Evolutionary conservation across 2,113 vertebrate species (phyloP), one percentile per base, ranked within the genome.

Genomic region (Jacana jacana): DNA sequence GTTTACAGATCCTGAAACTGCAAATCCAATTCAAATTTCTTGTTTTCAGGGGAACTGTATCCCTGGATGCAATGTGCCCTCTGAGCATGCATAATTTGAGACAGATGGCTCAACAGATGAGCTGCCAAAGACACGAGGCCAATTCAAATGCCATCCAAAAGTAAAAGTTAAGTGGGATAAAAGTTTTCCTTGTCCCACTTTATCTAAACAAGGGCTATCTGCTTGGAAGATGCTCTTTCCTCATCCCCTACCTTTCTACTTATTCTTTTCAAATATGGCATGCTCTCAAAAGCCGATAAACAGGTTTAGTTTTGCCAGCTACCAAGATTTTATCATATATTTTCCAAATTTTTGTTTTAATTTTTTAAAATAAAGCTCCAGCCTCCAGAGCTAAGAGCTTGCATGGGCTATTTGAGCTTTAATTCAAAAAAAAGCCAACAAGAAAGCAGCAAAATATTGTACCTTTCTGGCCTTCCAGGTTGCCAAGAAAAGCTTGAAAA

Each of bases 91-190:
- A 91, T 86, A 96, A 95, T 90, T 78, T 86, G 72, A 84, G 93
- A 84, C 95, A 97, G 94, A 94, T 93, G 92, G 95, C 61, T 95
- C 88, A 84, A 75, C 83, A 96, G 93, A 94, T 64, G 88, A 96
- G 80, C 94, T 95, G 90, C 88, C 76, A 94, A 95, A 94, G 48
- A 80, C 54, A 71, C 79, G 52, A 71, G 88, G 72, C 82, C 88
- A 93, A 80, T 88, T 91, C 82, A 96, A 93, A 96, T 93, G 80
- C 91, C 95, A 96, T 66, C 82, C 88, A 91, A 96, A 91, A 96
- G 75, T 86, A 86, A 94, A 96, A 95, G 78, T 93, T 69, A 91
- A 82, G 71, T 75, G 86, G 69, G 57, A 95, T 78, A 75, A 75
- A 97, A 96, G 76, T 95, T 96, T 83, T 90, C 27, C 64, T 64